Evolutionary conservation across 23 tunicate species (phyloP).

Genomic region (Phallusia fumigata): DNA sequence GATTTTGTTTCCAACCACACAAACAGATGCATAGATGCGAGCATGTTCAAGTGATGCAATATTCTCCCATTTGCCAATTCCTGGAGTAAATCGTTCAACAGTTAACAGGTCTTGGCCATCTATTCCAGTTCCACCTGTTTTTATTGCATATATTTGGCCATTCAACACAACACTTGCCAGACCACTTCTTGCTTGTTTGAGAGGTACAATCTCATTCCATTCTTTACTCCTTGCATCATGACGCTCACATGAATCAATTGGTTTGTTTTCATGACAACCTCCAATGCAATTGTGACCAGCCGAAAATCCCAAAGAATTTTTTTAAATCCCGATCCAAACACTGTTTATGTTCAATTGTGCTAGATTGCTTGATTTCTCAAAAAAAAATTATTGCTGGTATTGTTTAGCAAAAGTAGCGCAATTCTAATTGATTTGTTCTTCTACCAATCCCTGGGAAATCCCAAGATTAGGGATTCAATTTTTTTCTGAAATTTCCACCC

Average conservation of each 20-base stretch:
- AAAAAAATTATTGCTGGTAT: too few relatives aligned
- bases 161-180: neutral
- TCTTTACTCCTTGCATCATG: neutral
- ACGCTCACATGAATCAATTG: neutral
- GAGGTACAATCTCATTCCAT: neutral
- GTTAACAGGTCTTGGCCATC: neutral
- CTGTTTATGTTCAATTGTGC: too few relatives aligned
- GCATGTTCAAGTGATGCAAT: neutral
- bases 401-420: too few relatives aligned
- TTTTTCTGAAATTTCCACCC: too few relatives aligned
- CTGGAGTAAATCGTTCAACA: neutral
- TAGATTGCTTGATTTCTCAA: too few relatives aligned
- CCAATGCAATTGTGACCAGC: constrained; percentile 11
- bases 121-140: neutral
- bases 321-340: too few relatives aligned
- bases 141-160: neutral
- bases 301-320: too few relatives aligned
- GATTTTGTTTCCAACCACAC: neutral
- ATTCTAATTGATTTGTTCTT: too few relatives aligned
- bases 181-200: neutral
- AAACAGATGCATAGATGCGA: neutral
- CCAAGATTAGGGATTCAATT: too few relatives aligned
- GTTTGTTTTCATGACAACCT: neutral
- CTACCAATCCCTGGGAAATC: too few relatives aligned
- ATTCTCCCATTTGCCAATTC: neutral